These are phyloP conservation scores for Mythimna loreyi DNA, from an alignment of 2,888 invertebrate species.

Conservation along the genomic window DNA sequence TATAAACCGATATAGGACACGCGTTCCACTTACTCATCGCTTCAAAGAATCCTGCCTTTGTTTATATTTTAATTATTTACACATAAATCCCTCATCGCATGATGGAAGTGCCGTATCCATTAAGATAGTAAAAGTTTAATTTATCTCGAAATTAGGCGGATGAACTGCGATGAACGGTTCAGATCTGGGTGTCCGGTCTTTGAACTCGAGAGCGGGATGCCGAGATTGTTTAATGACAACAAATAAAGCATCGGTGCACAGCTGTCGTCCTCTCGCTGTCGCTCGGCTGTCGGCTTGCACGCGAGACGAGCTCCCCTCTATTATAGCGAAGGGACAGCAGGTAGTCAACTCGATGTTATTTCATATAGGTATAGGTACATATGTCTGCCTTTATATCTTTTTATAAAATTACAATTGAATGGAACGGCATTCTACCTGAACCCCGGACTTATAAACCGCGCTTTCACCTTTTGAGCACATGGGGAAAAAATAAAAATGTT, in stretches of 20 bases:
- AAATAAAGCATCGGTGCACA: constrained; percentile 80
- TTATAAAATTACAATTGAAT: constrained; percentile 27
- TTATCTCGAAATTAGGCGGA: constrained; percentile 69
- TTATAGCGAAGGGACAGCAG: constrained; percentile 76
- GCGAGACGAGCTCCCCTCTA: constrained; percentile 66
- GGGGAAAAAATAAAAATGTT: constrained; percentile 18
- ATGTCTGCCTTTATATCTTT: constrained; percentile 42
- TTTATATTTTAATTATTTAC: constrained; percentile 59
- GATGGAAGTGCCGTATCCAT: constrained; percentile 26
- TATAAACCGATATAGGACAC: constrained; percentile 43
- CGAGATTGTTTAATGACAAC: constrained; percentile 77
- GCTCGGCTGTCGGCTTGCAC: constrained; percentile 66
- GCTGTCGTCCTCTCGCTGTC: constrained; percentile 83
- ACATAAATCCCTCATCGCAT: constrained; percentile 49
- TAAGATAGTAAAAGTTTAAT: constrained; percentile 41
- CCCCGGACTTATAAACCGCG: not conserved
- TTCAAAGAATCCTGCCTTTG: constrained; percentile 70
- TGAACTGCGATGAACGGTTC: constrained; percentile 75
- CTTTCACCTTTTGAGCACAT: constrained; percentile 24
- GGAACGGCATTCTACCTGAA: constrained; percentile 38
- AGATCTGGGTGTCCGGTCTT: constrained; percentile 77
- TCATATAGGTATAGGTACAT: no score
- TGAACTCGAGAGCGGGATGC: constrained; percentile 81
- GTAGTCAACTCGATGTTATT: constrained; percentile 72
- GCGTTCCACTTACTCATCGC: constrained; percentile 70